phyloP scores from a whole-genome alignment of 2,113 vertebrate species.

The Tautogolabrus adspersus region DNA sequence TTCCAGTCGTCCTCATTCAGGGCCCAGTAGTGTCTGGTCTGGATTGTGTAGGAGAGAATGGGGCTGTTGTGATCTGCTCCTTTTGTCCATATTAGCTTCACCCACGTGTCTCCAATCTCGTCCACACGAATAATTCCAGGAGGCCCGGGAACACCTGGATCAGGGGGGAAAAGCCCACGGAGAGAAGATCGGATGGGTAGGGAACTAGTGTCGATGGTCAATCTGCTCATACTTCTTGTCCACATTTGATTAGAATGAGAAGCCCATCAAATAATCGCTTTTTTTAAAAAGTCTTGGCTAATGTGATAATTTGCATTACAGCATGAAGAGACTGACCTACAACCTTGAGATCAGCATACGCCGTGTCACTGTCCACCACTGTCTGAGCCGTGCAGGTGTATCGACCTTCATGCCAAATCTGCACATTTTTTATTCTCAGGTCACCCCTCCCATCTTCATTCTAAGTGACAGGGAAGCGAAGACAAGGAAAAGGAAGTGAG shows the following conservation, averaged over 20 bases:
- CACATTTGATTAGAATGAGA: too few relatives aligned
- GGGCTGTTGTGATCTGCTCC: slow-evolving; percentile 94
- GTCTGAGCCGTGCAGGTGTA: slow-evolving; percentile 95
- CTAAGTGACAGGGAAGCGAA: slow-evolving; percentile 73
- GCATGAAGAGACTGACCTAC: slow-evolving; percentile 85
- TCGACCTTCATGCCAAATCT: slow-evolving; percentile 91
- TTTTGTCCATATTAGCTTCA: slow-evolving; percentile 91
- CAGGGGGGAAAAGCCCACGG: background rate
- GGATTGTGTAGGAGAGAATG: slow-evolving; percentile 91
- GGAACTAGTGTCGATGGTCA: too few relatives aligned
- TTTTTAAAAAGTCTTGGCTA: too few relatives aligned
- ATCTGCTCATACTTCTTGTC: too few relatives aligned
- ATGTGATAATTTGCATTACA: background rate
- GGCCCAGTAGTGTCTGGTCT: slow-evolving; percentile 87
- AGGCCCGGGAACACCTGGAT: slow-evolving; percentile 92
- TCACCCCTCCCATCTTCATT: slow-evolving; percentile 86
- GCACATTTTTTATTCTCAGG: slow-evolving; percentile 89
- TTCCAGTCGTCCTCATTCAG: slow-evolving; percentile 93
- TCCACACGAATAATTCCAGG: slow-evolving; percentile 93
- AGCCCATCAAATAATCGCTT: too few relatives aligned
- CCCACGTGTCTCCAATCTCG: slow-evolving; percentile 90
- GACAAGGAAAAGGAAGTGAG: background rate
- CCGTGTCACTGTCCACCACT: slow-evolving; percentile 93
- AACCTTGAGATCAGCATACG: slow-evolving; percentile 92
- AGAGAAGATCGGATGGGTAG: background rate